Percentiles rank a stretch among this genome's conserved stretches.
These are phyloP conservation scores for Gymnocypris eckloni DNA, from an alignment of 2,797 vertebrate species.

Conservation along the genomic window DNA sequence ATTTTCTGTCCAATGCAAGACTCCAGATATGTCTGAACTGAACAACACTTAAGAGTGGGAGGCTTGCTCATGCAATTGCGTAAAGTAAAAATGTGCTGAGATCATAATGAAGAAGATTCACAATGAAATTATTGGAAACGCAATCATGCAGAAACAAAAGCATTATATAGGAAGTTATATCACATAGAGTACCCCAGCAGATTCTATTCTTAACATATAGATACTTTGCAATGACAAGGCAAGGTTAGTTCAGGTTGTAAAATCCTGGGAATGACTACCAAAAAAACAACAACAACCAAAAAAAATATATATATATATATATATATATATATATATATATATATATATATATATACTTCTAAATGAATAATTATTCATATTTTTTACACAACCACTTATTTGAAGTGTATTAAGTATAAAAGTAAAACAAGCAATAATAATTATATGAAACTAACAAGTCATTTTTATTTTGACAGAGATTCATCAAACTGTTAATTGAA, in stretches of 20 bases:
- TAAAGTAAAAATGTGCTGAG: not conserved
- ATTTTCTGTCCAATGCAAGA: not conserved
- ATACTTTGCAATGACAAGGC: not conserved
- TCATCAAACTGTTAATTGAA: not conserved
- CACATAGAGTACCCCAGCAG: not conserved
- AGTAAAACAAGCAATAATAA: too few species aligned
- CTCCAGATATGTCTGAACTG: not conserved
- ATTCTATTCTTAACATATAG: not conserved
- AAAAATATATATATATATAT: too few species aligned
- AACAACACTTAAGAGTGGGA: not conserved
- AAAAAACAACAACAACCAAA: too few species aligned
- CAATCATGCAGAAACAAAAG: not conserved
- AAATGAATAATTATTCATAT: not conserved
- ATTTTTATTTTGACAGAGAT: not conserved
- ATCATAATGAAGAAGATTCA: not conserved
- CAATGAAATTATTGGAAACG: not conserved
- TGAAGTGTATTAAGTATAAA: too few species aligned
- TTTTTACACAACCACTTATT: too few species aligned
- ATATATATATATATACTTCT: too few species aligned
- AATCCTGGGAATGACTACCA: not conserved
- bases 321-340: too few species aligned
- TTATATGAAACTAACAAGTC: not conserved
- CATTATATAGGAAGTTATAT: not conserved
- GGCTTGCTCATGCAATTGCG: not conserved
- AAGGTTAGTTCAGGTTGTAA: not conserved